Conservation (phyloP, 2,113 vertebrate genomes). For the Callopanchax toddi region DNA sequence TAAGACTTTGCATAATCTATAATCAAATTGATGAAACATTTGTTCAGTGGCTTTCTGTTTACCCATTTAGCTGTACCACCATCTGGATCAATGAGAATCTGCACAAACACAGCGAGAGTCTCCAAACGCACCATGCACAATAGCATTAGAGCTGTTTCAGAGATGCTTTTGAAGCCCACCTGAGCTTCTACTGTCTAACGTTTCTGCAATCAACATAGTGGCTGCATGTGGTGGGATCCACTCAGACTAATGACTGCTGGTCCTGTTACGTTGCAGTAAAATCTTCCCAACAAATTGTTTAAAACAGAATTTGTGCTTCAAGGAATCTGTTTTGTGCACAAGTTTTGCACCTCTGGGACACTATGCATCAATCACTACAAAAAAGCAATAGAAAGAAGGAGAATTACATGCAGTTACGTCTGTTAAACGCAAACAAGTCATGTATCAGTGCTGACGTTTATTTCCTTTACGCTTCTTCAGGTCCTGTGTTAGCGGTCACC, state of each 20-base stretch:
- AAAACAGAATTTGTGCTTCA: no score
- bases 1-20: no score
- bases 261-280: background rate
- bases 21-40: no score
- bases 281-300: no score
- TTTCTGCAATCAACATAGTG: background rate
- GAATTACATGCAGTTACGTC: background rate
- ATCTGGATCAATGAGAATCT: no score
- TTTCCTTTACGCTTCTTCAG: no score
- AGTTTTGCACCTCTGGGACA: no score
- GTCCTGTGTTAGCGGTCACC: conserved; percentile 83
- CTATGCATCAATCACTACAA: no score
- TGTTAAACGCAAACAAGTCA: conserved; percentile 10
- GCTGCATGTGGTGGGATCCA: background rate
- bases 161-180: background rate
- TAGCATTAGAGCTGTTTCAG: background rate
- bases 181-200: background rate
- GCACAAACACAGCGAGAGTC: background rate
- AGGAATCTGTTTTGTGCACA: no score
- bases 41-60: background rate
- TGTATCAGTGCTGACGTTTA: no score
- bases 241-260: background rate
- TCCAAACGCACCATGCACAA: background rate
- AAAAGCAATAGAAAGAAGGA: no score
- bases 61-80: background rate